Evolutionary conservation across 2,888 invertebrate species (phyloP).

Genomic region (Mantis religiosa): DNA sequence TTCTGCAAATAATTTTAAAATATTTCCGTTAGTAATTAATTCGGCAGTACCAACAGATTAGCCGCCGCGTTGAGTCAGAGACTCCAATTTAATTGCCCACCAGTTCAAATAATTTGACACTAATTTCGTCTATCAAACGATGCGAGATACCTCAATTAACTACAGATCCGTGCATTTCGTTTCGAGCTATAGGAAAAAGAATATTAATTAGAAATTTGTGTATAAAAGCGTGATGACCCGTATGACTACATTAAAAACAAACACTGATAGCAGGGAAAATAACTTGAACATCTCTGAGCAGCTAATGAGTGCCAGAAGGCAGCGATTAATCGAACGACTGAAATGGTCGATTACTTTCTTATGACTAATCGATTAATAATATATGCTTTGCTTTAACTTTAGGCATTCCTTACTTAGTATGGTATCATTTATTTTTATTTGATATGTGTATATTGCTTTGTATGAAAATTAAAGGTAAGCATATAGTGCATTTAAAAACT

Average conservation of each 20-base stretch:
- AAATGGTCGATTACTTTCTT: too few species aligned
- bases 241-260: neutral
- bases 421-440: too few species aligned
- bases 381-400: too few species aligned
- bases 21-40: neutral
- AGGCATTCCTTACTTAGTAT: too few species aligned
- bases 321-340: too few species aligned
- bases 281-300: neutral
- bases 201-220: conserved; percentile 13
- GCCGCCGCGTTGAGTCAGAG: neutral
- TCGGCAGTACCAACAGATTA: neutral
- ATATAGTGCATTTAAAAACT: too few species aligned
- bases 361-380: too few species aligned
- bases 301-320: too few species aligned
- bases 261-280: neutral
- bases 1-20: neutral
- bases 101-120: conserved; percentile 4
- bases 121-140: neutral
- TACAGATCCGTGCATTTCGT: neutral
- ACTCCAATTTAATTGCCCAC: neutral
- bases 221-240: conserved; percentile 4
- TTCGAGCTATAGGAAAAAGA: neutral
- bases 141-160: neutral
- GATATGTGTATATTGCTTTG: too few species aligned
- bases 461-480: too few species aligned